Percentiles rank a stretch among this genome's conserved stretches.
Evolutionary conservation across 2,113 vertebrate genomes (phyloP).

Genomic region (Pleuronectes platessa): DNA sequence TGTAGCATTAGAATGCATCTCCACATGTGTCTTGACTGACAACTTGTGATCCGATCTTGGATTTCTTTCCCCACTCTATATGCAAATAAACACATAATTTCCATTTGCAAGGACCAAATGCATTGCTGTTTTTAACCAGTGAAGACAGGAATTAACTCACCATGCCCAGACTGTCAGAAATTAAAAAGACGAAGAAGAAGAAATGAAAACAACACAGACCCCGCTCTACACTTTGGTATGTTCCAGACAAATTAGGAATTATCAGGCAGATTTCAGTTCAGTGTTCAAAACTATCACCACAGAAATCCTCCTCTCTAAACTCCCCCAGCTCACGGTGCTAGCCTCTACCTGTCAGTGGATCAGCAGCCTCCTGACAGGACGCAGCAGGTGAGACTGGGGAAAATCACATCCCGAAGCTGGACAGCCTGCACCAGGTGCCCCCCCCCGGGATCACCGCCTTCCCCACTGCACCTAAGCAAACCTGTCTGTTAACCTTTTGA

Average conservation of each 20-base stretch:
- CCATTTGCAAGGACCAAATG: neutral
- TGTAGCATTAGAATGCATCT: neutral
- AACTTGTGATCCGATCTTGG: neutral
- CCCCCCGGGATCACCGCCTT: neutral
- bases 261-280: neutral
- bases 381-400: constrained; percentile 1
- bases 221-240: neutral
- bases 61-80: constrained; percentile 1
- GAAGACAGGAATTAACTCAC: neutral
- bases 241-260: neutral
- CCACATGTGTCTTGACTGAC: neutral
- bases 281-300: neutral
- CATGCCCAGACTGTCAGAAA: neutral
- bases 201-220: neutral
- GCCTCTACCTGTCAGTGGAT: neutral
- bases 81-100: neutral
- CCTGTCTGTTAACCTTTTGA: constrained; percentile 4
- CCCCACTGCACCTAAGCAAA: neutral
- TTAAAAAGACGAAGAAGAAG: neutral
- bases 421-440: too few species aligned
- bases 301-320: neutral
- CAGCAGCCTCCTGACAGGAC: neutral
- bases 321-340: neutral
- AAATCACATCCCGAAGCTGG: neutral
- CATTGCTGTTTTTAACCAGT: neutral